phyloP scores from a whole-genome alignment of 2,888 invertebrate species.

The Thereva unica region DNA sequence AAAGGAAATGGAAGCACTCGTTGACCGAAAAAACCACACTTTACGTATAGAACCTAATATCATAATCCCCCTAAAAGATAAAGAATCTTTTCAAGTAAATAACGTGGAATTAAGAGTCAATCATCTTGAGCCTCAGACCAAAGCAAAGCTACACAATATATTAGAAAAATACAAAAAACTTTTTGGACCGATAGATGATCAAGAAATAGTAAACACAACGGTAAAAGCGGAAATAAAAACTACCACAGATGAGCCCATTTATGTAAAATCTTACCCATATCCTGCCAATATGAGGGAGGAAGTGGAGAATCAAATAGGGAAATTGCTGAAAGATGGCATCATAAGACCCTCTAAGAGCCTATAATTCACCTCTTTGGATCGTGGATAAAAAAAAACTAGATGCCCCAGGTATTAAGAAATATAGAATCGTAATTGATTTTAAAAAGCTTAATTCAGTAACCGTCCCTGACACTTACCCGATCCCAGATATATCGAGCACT shows the following conservation, averaged over 20 bases:
- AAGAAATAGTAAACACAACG: constrained; percentile 25
- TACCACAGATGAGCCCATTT: constrained; percentile 44
- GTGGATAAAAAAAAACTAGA: constrained; percentile 46
- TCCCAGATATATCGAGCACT: constrained; percentile 20
- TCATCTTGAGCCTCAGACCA: not conserved
- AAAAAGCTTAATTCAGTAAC: constrained; percentile 31
- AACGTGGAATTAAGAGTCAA: constrained; percentile 17
- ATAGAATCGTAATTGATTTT: constrained; percentile 23
- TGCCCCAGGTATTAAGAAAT: constrained; percentile 36
- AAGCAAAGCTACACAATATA: not conserved
- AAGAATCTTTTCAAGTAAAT: constrained; percentile 19
- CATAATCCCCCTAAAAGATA: constrained; percentile 26
- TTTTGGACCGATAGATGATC: constrained; percentile 31
- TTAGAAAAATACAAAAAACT: not conserved
- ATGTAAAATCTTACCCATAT: constrained; percentile 48
- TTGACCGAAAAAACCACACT: constrained; percentile 21
- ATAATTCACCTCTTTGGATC: constrained; percentile 44
- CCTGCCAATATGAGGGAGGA: constrained; percentile 48
- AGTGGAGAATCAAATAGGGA: constrained; percentile 30
- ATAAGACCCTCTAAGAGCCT: constrained; percentile 40
- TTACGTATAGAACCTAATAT: constrained; percentile 32
- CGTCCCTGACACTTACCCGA: constrained; percentile 17
- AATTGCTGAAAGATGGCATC: constrained; percentile 5
- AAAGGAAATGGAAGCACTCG: constrained; percentile 31
- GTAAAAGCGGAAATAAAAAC: constrained; percentile 50